A percentile compares a stretch with the other conserved stretches of the same genome.
These are phyloP conservation scores for Pseudomyrmex dendroicus DNA, from an alignment of 1,140 invertebrate genomes.

Conservation along the genomic window DNA sequence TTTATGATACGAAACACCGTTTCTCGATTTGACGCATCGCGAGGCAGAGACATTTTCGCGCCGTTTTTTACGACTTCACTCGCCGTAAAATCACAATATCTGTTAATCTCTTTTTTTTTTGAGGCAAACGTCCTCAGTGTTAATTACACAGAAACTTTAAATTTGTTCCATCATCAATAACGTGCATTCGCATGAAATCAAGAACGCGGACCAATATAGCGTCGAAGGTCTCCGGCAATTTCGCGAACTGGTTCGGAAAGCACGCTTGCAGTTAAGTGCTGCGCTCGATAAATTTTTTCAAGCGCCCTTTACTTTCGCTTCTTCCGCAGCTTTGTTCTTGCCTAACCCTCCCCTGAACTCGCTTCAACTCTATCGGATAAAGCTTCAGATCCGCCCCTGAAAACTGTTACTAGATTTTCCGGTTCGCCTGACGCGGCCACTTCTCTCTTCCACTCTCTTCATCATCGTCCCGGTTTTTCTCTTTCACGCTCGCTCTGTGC, in stretches of 20 bases:
- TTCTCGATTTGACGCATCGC: not conserved
- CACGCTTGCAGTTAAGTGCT: constrained; percentile 68
- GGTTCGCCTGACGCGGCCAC: constrained; percentile 60
- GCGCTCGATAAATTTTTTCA: constrained; percentile 73
- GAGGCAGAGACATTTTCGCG: constrained; percentile 11
- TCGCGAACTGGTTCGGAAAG: constrained; percentile 63
- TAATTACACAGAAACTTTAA: not conserved
- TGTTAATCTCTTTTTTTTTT: not conserved
- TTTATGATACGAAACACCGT: constrained; percentile 5
- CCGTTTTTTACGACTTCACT: not conserved
- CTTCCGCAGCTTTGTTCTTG: constrained; percentile 65
- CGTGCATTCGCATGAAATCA: constrained; percentile 8
- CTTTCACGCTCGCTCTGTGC: not conserved
- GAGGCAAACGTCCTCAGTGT: not conserved
- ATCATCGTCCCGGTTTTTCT: not conserved
- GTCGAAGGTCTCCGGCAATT: constrained; percentile 7
- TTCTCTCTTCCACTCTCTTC: constrained; percentile 5
- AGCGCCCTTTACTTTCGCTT: constrained; percentile 64
- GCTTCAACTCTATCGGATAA: constrained; percentile 63
- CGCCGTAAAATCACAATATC: not conserved
- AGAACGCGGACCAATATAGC: not conserved
- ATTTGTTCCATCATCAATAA: not conserved
- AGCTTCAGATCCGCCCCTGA: constrained; percentile 65
- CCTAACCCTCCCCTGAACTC: constrained; percentile 60
- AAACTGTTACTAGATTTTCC: constrained; percentile 73